phyloP scores from a whole-genome alignment of 2,797 vertebrate genomes.

The Ambastaia sidthimunki region DNA sequence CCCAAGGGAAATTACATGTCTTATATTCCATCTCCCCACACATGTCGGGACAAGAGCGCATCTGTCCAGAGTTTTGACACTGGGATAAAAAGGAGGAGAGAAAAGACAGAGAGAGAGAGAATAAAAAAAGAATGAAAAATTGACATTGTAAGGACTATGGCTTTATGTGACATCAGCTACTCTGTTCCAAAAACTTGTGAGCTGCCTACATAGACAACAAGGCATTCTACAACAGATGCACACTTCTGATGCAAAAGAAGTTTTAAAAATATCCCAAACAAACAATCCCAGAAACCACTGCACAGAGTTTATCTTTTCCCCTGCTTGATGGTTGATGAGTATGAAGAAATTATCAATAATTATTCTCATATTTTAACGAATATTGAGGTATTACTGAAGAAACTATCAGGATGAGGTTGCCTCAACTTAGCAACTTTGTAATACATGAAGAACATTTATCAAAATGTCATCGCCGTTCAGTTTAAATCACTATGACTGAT shows the following conservation, averaged over 20 bases:
- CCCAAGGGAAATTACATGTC: conserved; percentile 62
- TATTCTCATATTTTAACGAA: too few relatives aligned
- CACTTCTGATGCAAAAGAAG: not conserved
- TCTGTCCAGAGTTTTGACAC: conserved; percentile 40
- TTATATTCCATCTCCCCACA: conserved; percentile 56
- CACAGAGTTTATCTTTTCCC: too few relatives aligned
- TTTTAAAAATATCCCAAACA: not conserved
- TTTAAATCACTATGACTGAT: conserved; percentile 30
- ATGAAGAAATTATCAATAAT: too few relatives aligned
- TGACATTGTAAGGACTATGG: not conserved
- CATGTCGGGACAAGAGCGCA: conserved; percentile 48
- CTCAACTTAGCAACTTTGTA: not conserved
- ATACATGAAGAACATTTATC: conserved; percentile 21
- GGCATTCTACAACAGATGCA: not conserved
- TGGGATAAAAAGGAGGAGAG: conserved; percentile 7
- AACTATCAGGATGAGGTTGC: not conserved
- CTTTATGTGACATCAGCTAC: conserved; percentile 14
- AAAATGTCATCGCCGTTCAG: conserved; percentile 18
- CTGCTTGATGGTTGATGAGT: too few relatives aligned
- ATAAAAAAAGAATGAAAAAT: not conserved
- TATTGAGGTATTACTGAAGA: too few relatives aligned
- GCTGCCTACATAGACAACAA: conserved; percentile 9
- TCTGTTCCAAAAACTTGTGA: conserved; percentile 37
- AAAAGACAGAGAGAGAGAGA: not conserved
- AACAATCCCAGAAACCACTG: too few relatives aligned